Base-by-base conservation (phyloP, 2,797 vertebrate genomes). In the Protonibea diacanthus region DNA sequence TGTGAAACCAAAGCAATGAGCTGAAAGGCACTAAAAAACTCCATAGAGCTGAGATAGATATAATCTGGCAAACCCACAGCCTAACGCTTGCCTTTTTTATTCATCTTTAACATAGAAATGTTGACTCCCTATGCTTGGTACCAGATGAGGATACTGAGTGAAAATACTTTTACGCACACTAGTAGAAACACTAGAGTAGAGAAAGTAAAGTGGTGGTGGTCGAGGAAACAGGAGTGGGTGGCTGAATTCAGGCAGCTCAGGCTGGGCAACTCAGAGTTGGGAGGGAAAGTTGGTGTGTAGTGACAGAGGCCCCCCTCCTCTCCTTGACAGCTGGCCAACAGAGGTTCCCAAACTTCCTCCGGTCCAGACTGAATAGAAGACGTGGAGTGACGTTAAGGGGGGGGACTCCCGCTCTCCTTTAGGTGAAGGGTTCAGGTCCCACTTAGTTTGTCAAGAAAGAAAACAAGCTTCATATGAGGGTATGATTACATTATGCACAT, bases 281-380 rank as follows among this genome's bases (percentile, higher is more conserved):
- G 68, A 75, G 73, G 60, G 49, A 78, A 84, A 42, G 45, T 71
- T 25, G 57, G 55, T 76, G 81, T 77, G 53, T 66, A 78, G 66
- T 68, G 76, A 84, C 68, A 63, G 60, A 81, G 47, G 2, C 23
- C 58, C 47, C 21, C 56, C 14, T 57, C 62, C 57, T 27, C 66
- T 45, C 73, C 56, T 71, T 91, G 90, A 92, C 89, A 89, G 89
- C 84, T 85, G 86, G 86, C 90, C 89, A 89, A 51, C 80, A 87
- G 88, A 86, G 88, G 88, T 93, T 92, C 86, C 88, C 83, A 85
- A 88, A 89, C 84, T 85, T 83, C 86, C 87, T 86, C 83, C 68
- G 61, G 78, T 88, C 80, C 82, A 86, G 83, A 88, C 72, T 76
- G 79, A 74, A 81, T 44, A 66, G 57, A 81, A 87, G 75, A 81